Base-by-base conservation (phyloP, 1,140 invertebrate genomes). In the Zaprionus gabonicus region DNA sequence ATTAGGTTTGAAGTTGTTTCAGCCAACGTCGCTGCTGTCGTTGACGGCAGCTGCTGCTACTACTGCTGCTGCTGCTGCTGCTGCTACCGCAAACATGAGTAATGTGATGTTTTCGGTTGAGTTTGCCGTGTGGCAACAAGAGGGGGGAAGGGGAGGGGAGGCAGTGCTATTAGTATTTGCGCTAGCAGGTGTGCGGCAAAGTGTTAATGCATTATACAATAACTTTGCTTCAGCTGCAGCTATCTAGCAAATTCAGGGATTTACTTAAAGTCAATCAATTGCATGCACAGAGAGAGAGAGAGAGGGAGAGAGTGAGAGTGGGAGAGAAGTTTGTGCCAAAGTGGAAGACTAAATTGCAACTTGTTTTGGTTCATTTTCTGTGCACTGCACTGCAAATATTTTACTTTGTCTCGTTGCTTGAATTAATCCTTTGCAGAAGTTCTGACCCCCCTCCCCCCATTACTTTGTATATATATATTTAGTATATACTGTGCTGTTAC, bases 21-120 rank as follows among this genome's bases (percentile, higher is more conserved):
- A 64, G 1, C 51, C 67, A 17, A 12, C 49, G 31, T 62, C 44
- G 31, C 44, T 68, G 9, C 17, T 49, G 15, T 62, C 72, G 65
- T 56, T 60, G 41, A 55, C 66, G 55, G 36, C 81, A 71, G 63
- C 66, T 76, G 82, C 55, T 60, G 71, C 23, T 23, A 2, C 25
- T 78, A 28, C 80, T 23, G 1, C 25, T 78, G 34, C 80, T 71
- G 58, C 65, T 75, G 78, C 55, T 60, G 71, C 25, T 78, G 15
- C 51, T 74, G 76, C 79, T 81, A 73, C 83, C 84, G 69, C 83
- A 88, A 84, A 86, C 83, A 86, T 86, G 83, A 86, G 83, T 86
- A 86, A 86, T 86, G 83, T 68, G 83, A 69, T 88, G 80, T 77
- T 74, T 63, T 55, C 31, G 68, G 68, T 64, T 74, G 34, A 71